phyloP scores from a whole-genome alignment of 2,797 vertebrate genomes.

The Balearica regulorum region DNA sequence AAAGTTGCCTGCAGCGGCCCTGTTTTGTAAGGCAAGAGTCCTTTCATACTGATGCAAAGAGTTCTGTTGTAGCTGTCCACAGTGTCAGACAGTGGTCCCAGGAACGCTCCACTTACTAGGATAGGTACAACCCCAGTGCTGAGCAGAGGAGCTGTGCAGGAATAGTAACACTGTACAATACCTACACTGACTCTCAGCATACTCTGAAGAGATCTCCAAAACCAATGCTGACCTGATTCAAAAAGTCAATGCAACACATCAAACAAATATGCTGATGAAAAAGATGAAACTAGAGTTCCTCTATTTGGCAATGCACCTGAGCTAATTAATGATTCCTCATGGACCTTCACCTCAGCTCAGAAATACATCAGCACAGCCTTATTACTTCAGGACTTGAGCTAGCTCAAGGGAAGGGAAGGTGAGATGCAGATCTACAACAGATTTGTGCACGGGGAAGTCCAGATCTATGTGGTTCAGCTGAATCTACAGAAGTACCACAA shows the following conservation, averaged over 20 bases:
- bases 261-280: background rate
- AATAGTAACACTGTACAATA: background rate
- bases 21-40: background rate
- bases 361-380: fast-evolving
- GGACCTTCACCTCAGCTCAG: background rate
- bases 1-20: background rate
- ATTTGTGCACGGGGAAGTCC: background rate
- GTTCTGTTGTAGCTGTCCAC: background rate
- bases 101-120: background rate
- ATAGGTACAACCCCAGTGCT: background rate
- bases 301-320: background rate
- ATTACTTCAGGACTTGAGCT: background rate
- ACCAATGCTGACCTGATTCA: background rate
- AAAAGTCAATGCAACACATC: background rate
- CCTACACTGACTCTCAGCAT: background rate
- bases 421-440: background rate
- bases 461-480: background rate
- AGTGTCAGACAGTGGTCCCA: background rate
- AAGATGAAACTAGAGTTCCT: background rate
- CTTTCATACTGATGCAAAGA: background rate
- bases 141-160: background rate
- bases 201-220: background rate
- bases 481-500: background rate
- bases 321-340: background rate
- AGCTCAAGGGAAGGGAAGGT: background rate